Base-by-base conservation (phyloP, 2,888 invertebrate species). In the Cryptosula pallasiana region DNA sequence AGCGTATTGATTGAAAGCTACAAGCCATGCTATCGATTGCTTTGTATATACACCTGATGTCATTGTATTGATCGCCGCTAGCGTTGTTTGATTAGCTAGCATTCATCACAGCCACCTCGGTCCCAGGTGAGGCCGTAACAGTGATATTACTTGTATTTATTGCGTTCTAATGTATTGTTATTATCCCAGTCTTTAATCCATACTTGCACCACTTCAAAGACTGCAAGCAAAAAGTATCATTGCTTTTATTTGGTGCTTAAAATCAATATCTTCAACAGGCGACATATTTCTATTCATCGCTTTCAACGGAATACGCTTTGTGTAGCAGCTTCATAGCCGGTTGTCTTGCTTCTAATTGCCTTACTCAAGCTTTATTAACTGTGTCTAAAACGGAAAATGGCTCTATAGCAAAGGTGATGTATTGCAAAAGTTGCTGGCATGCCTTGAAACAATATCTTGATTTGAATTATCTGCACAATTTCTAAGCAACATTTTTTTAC, bases 1-100 rank as follows among this genome's bases (percentile, higher is more conserved):
- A 25, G 63, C 1, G 63, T 63, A 63, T 63, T 63, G 63, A 63
- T 63, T 34, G 5, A 32, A 63, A 34, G 63, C 63, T 63, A 63
- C 63, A 63, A 63, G 63, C 63, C 32, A 63, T 63, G 63, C 20
- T 63, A 63, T 63, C 32, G 63, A 63, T 63, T 63, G 63, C 63
- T 63, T 63, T 63, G 63, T 63, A 32, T 27, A 32, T 63, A 32
- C 63, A 63, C 27, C 63, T 63, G 63, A 63, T 63, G 63, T 63
- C 63, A 63, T 63, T 63, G 63, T 63, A 63, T 63, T 63, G 63
- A 63, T 63, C 32, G 63, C 3, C 3, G 29, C 32, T 32, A 63
- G 63, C 63, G 63, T 63, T 63, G 63, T 32, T 63, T 63, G 27
- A 63, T 63, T 63, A 25, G 63, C 20, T 25, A 29, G 32, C 32